phyloP scores from a whole-genome alignment of 1,140 invertebrate species.

The Drosophila malerkotliana region DNA sequence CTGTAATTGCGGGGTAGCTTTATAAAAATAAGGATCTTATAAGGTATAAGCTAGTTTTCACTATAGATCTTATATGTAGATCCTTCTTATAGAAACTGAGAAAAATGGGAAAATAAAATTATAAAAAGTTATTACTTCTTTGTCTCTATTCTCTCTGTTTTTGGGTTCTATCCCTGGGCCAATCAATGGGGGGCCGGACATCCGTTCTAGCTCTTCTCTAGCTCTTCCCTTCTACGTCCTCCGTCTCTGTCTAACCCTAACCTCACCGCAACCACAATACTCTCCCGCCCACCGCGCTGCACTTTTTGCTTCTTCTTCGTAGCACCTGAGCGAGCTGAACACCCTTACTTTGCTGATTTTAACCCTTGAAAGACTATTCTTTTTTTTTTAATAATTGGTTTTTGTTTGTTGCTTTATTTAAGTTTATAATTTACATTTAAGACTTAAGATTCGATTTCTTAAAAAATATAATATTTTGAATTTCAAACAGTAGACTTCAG shows the following conservation, averaged over 20 bases:
- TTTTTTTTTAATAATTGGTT: too few relatives aligned
- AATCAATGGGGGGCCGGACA: slow-evolving; percentile 43
- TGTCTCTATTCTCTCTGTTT: background rate
- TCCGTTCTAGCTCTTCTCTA: slow-evolving; percentile 16
- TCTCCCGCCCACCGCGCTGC: background rate
- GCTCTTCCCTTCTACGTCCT: background rate
- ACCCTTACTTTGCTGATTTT: too few relatives aligned
- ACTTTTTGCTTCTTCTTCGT: too few relatives aligned
- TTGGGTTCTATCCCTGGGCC: slow-evolving; percentile 1
- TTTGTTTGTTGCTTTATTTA: too few relatives aligned
- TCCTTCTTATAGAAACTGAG: background rate
- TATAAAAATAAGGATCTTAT: background rate
- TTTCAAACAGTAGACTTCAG: too few relatives aligned
- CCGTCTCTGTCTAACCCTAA: background rate
- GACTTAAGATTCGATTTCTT: too few relatives aligned
- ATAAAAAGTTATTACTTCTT: background rate
- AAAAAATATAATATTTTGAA: too few relatives aligned
- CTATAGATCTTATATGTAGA: background rate
- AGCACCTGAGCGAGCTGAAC: too few relatives aligned
- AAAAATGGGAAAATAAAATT: background rate
- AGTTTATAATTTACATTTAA: too few relatives aligned
- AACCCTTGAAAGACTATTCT: too few relatives aligned
- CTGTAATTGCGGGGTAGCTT: background rate
- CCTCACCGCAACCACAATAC: slow-evolving; percentile 6
- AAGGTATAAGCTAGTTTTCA: background rate